A percentile compares a stretch with the other conserved stretches of the same genome.
Evolutionary conservation across 1,140 invertebrate species (phyloP).

Genomic region (Protaetia brevitarsis): DNA sequence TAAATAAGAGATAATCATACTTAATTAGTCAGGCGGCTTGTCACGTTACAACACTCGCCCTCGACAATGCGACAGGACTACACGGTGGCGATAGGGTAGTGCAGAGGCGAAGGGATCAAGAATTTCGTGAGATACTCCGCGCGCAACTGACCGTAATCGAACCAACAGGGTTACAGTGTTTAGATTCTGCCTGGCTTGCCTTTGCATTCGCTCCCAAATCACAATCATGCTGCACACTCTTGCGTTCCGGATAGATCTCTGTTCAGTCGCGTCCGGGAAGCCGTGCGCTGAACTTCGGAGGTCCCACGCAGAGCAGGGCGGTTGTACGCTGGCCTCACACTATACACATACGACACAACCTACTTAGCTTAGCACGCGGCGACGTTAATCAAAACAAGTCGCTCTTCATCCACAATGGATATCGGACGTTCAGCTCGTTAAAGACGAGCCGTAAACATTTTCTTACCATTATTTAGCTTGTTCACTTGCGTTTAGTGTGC

Average conservation of each 20-base stretch:
- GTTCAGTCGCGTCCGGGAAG: conserved; percentile 42
- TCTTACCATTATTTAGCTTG: background rate
- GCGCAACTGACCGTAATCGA: conserved; percentile 17
- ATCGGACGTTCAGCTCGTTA: conserved; percentile 7
- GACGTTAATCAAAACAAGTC: conserved; percentile 17
- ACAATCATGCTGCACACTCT: background rate
- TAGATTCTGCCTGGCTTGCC: conserved; percentile 7
- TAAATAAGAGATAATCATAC: too few species aligned
- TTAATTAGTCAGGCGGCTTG: too few species aligned
- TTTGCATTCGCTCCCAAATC: background rate
- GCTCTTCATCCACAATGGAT: background rate
- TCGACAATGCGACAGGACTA: too few species aligned
- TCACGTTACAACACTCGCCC: too few species aligned
- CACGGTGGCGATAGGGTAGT: too few species aligned
- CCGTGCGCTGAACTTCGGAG: conserved; percentile 32
- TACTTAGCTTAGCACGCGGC: conserved; percentile 6
- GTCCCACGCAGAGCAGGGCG: background rate
- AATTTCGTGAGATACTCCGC: background rate
- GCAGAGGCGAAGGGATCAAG: background rate
- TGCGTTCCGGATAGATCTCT: conserved; percentile 32
- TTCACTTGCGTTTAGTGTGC: background rate
- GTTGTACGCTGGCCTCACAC: background rate
- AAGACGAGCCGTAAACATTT: conserved; percentile 4
- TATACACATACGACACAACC: background rate
- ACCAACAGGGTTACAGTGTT: background rate